Evolutionary conservation across 2,888 invertebrate genomes (phyloP).

Genomic region (Ctena decussata): DNA sequence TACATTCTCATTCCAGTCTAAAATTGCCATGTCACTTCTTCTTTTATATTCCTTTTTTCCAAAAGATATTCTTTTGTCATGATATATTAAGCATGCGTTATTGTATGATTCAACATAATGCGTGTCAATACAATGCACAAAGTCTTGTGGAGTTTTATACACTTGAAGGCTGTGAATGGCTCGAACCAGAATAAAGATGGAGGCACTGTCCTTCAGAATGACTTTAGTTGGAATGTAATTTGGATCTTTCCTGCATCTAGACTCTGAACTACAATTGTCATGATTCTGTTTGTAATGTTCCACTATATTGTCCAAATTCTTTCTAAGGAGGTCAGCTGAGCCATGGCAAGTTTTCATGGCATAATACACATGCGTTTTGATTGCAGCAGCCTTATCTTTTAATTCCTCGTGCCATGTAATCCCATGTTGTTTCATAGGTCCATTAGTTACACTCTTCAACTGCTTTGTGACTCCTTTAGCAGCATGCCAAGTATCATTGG

Average conservation of each 20-base stretch:
- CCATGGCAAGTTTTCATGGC: constrained; percentile 28
- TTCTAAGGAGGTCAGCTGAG: background rate
- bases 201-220: background rate
- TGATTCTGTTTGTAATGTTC: constrained; percentile 39
- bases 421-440: constrained; percentile 10
- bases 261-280: background rate
- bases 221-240: constrained; percentile 1
- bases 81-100: background rate
- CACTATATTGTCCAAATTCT: no score
- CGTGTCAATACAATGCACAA: constrained; percentile 41
- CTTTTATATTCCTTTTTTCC: background rate
- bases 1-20: constrained; percentile 12
- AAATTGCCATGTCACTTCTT: background rate
- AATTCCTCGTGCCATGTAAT: constrained; percentile 34
- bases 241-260: background rate
- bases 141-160: constrained; percentile 49
- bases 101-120: constrained; percentile 55
- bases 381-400: constrained; percentile 29
- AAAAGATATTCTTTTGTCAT: constrained; percentile 7
- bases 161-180: constrained; percentile 27
- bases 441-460: constrained; percentile 24
- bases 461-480: constrained; percentile 28
- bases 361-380: constrained; percentile 29
- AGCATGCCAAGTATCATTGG: constrained; percentile 36
- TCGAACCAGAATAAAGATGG: background rate